Evolutionary conservation across 2,888 invertebrate genomes (phyloP).

Genomic region (Leucozona laternaria): DNA sequence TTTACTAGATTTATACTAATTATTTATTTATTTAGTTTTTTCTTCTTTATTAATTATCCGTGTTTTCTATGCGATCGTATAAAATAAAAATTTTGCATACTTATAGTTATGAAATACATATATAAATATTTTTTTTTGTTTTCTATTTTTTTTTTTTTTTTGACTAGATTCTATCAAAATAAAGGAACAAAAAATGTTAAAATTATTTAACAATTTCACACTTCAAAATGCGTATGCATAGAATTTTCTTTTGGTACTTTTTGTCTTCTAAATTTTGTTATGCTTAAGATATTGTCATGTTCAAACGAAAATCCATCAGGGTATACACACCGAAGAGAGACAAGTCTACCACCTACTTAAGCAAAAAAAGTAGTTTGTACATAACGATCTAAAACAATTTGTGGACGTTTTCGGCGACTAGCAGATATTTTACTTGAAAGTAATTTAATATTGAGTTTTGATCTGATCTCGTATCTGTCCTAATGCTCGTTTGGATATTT

Average conservation of each 20-base stretch:
- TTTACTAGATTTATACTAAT: constrained; percentile 40
- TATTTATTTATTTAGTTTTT: constrained; percentile 25
- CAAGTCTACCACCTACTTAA: too few species aligned
- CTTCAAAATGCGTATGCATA: constrained; percentile 22
- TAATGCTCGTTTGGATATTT: too few species aligned
- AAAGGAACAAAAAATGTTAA: constrained; percentile 56
- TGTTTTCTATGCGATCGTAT: constrained; percentile 49
- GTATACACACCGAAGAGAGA: not conserved
- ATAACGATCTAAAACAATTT: too few species aligned
- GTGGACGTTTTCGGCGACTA: too few species aligned
- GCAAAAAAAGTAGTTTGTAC: too few species aligned
- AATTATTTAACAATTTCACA: constrained; percentile 44
- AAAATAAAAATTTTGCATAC: constrained; percentile 52
- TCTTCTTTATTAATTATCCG: constrained; percentile 8
- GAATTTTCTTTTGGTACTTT: constrained; percentile 26
- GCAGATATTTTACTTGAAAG: too few species aligned
- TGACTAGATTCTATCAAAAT: constrained; percentile 62
- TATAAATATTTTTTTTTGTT: not conserved
- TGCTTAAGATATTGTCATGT: not conserved
- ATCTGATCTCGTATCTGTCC: too few species aligned
- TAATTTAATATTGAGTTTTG: too few species aligned
- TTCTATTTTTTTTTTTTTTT: constrained; percentile 27
- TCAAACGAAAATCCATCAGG: not conserved
- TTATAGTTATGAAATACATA: constrained; percentile 28
- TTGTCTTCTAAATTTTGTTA: not conserved